Evolutionary conservation across 1,140 invertebrate species (phyloP).

Genomic region (Araneus ventricosus): DNA sequence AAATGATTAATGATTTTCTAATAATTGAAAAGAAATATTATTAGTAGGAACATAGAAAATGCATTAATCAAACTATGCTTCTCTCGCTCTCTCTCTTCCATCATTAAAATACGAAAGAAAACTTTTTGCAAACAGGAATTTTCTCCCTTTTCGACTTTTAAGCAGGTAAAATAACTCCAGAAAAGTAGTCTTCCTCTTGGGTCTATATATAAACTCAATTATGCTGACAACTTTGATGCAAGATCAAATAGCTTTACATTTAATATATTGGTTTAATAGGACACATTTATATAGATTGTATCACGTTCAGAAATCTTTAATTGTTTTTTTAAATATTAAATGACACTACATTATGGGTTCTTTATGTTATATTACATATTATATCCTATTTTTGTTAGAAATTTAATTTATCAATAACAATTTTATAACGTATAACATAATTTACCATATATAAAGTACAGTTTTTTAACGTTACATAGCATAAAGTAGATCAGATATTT

Average conservation of each 20-base stretch:
- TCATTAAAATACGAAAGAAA: not conserved
- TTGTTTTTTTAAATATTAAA: too few species aligned
- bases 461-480: too few species aligned
- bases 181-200: not conserved
- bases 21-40: slow-evolving; percentile 29
- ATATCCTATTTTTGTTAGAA: too few species aligned
- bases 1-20: slow-evolving; percentile 31
- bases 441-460: too few species aligned
- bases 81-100: not conserved
- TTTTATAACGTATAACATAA: too few species aligned
- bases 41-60: not conserved
- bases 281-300: not conserved
- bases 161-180: not conserved
- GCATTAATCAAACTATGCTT: not conserved
- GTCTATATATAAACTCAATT: not conserved
- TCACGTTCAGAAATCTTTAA: not conserved
- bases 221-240: not conserved
- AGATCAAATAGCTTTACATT: too few species aligned
- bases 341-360: too few species aligned
- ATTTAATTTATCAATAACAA: too few species aligned
- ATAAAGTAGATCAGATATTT: too few species aligned
- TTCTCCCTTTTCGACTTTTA: not conserved
- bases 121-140: not conserved
- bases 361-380: too few species aligned
- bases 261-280: too few species aligned